Base-by-base conservation (phyloP, 2,888 invertebrate species). In the Folsomia candida region DNA sequence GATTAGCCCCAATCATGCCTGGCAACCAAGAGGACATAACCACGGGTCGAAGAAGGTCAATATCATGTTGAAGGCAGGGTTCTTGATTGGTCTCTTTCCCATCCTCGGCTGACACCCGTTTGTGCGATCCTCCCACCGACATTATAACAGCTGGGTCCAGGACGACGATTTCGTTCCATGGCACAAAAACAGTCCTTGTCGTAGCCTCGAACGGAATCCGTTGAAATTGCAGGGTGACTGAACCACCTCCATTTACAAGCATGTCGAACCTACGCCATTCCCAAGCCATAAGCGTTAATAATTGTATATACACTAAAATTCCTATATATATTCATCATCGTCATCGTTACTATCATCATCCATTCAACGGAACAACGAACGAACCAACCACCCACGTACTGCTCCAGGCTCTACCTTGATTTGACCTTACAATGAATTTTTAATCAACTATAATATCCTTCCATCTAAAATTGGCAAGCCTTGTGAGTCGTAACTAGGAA, bases 91-190 rank as follows among this genome's bases (percentile, higher is more conserved):
- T 28, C 24, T 76, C 70, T 63, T 72, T 73, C 25, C 57, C 71
- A 47, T 80, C 79, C 29, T 75, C 78, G n/a, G 67, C 67, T 25
- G 58, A 67, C n/a, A 37, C 54, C 25, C 73, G 65, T 59, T 75
- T 72, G 28, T 68, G 73, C 51, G 73, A 74, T 37, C 70, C 68
- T 9, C 76, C 78, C 24, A 77, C 74, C 11, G 73, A 68, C 92
- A 94, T 92, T 81, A 92, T 90, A 54, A 94, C 91, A 14, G 93
- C 92, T 6, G 93, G 91, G 70, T 84, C 83, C 79, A 95, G 85
- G 54, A 94, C 94, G 64, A 98, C 94, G 81, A 99, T 97, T 83
- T 94, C 93, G 86, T 99, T 99, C 94, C 97, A 97, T 24, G 97
- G 97, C 73, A 96, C 94, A 84, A 93, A 94, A 72, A 97, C 92